Evolutionary conservation across 1,140 invertebrate species (phyloP).

Genomic region (Idris sp.): DNA sequence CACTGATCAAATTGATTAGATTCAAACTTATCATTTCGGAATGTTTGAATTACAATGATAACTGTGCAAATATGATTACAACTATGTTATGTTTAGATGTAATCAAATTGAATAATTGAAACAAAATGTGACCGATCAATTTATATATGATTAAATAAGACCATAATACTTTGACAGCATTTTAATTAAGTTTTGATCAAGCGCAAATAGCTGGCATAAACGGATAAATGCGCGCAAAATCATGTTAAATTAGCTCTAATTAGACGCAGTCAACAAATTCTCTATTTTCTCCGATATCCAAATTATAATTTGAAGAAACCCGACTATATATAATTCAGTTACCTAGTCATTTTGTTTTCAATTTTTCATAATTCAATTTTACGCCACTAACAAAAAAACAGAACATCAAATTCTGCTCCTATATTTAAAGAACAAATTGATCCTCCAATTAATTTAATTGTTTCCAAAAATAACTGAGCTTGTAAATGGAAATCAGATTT

Average conservation of each 20-base stretch:
- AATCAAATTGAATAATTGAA: slow-evolving; percentile 21
- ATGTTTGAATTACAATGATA: slow-evolving; percentile 32
- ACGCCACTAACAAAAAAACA: too few relatives aligned
- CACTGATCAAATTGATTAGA: slow-evolving; percentile 36
- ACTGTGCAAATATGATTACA: slow-evolving; percentile 12
- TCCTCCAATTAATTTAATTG: too few relatives aligned
- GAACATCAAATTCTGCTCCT: too few relatives aligned
- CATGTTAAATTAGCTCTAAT: slow-evolving; percentile 10
- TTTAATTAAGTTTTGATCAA: slow-evolving; percentile 10
- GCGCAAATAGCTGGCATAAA: not conserved
- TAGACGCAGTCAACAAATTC: slow-evolving; percentile 3
- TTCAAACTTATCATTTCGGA: slow-evolving; percentile 34
- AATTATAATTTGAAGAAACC: slow-evolving; percentile 12
- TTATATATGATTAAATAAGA: slow-evolving; percentile 18
- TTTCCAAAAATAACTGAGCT: too few relatives aligned
- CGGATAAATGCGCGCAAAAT: slow-evolving; percentile 1
- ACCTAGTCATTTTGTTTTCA: too few relatives aligned
- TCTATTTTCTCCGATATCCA: slow-evolving; percentile 4
- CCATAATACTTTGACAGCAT: slow-evolving; percentile 19
- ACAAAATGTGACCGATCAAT: slow-evolving; percentile 8
- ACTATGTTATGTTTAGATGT: slow-evolving; percentile 28
- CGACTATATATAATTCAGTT: slow-evolving; percentile 16
- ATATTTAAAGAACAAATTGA: too few relatives aligned
- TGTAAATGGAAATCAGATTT: too few relatives aligned
- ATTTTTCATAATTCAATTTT: too few relatives aligned